phyloP scores from a whole-genome alignment of 1,140 invertebrate species.

The Cyclargus thomasi region DNA sequence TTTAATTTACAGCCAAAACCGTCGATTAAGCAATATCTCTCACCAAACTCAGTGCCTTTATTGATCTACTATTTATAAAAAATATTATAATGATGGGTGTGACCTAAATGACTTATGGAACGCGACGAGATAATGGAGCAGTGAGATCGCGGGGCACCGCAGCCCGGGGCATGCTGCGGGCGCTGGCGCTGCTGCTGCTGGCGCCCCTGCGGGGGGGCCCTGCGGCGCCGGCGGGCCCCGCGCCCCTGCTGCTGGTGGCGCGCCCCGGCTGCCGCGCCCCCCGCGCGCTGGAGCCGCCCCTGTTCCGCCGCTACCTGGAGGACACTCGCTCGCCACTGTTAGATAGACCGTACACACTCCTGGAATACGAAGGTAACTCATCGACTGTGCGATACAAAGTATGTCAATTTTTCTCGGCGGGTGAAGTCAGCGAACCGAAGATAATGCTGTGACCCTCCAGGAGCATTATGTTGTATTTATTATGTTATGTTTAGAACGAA shows the following conservation, averaged over 20 bases:
- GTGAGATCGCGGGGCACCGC: not conserved
- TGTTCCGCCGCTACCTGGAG: slow-evolving; percentile 18
- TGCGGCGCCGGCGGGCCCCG: slow-evolving; percentile 18
- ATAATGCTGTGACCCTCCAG: too few species aligned
- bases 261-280: slow-evolving; percentile 21
- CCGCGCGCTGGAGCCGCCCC: slow-evolving; percentile 19
- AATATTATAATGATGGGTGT: not conserved
- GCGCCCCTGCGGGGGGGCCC: slow-evolving; percentile 22
- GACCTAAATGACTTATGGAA: not conserved
- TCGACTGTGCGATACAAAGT: too few species aligned
- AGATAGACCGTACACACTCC: slow-evolving; percentile 24
- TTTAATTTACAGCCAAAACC: not conserved
- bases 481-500: too few species aligned
- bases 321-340: slow-evolving; percentile 8
- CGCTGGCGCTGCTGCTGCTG: slow-evolving; percentile 23
- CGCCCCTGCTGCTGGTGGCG: slow-evolving; percentile 22
- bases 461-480: too few species aligned
- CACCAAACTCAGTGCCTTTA: not conserved
- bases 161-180: slow-evolving; percentile 13
- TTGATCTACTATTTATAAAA: not conserved
- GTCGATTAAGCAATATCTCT: not conserved
- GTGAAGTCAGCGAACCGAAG: too few species aligned
- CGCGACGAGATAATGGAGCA: not conserved
- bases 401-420: too few species aligned
- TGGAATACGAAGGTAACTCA: slow-evolving; percentile 35